Conservation (phyloP, 2,113 vertebrate species). For the Lampris megalopsis region DNA sequence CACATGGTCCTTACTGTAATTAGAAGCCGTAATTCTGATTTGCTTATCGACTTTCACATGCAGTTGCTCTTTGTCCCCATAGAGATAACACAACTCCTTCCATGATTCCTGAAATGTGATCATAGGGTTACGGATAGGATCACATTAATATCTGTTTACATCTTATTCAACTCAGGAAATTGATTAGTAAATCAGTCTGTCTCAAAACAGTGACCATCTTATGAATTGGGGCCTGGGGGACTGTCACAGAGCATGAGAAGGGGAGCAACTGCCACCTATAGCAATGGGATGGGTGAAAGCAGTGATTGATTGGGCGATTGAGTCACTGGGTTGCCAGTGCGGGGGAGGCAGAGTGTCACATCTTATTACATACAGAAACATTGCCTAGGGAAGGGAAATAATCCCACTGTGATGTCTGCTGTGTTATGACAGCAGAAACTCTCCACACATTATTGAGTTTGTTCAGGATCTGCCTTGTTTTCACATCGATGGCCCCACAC, state of each 20-base stretch:
- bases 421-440: slow-evolving; percentile 64
- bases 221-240: not conserved
- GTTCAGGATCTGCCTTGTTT: slow-evolving; percentile 44
- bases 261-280: slow-evolving; percentile 43
- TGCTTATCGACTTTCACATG: not conserved
- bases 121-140: too few species aligned
- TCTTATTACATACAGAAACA: slow-evolving; percentile 61
- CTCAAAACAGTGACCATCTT: not conserved
- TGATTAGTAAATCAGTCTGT: not conserved
- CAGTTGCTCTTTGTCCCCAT: not conserved
- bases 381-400: slow-evolving; percentile 50
- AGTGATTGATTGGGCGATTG: slow-evolving; percentile 64
- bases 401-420: slow-evolving; percentile 65
- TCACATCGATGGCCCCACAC: slow-evolving; percentile 22
- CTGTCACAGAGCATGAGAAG: not conserved
- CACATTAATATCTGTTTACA: too few species aligned
- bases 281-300: slow-evolving; percentile 34
- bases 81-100: too few species aligned
- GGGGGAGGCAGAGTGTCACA: slow-evolving; percentile 68
- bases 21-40: not conserved
- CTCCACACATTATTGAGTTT: slow-evolving; percentile 52
- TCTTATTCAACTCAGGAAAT: not conserved
- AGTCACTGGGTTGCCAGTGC: slow-evolving; percentile 54
- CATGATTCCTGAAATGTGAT: too few species aligned
- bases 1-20: not conserved